A percentile compares a stretch with the other conserved stretches of the same genome.
Conservation (phyloP, 2,113 vertebrate genomes). For the Vombatus ursinus region DNA sequence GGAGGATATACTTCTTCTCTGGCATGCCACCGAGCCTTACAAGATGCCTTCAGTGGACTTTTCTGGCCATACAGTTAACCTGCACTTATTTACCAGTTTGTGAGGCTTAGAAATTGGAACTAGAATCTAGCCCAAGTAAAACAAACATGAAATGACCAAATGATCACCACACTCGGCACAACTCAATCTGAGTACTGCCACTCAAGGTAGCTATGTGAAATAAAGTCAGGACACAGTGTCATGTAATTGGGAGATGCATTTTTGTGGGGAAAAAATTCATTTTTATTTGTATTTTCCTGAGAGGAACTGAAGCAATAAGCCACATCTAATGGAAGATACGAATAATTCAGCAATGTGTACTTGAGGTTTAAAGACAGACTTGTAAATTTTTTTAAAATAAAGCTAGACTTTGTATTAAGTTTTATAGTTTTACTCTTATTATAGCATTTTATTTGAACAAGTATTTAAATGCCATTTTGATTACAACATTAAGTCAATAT, state of each 20-base stretch:
- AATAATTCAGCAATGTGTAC: constrained; percentile 80
- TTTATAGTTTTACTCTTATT: constrained; percentile 84
- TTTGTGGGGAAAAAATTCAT: constrained; percentile 73
- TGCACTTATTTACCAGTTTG: neutral
- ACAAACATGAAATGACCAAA: constrained; percentile 74
- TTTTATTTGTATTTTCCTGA: constrained; percentile 80
- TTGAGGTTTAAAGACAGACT: constrained; percentile 82
- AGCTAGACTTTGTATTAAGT: constrained; percentile 83
- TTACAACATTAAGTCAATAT: constrained; percentile 84
- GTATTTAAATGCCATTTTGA: constrained; percentile 85
- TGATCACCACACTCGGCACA: constrained; percentile 60
- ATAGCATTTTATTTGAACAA: constrained; percentile 83
- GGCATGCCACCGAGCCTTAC: constrained; percentile 95
- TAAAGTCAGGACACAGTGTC: constrained; percentile 60
- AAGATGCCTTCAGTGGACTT: constrained; percentile 97
- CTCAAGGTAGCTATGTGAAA: constrained; percentile 65
- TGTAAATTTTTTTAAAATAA: constrained; percentile 85
- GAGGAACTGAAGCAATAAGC: constrained; percentile 77
- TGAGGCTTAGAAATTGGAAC: constrained; percentile 48
- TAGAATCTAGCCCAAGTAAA: constrained; percentile 50
- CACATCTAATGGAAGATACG: constrained; percentile 83
- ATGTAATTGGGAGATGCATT: constrained; percentile 64
- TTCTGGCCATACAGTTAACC: constrained; percentile 87
- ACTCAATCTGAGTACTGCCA: constrained; percentile 2
- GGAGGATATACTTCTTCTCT: constrained; percentile 95